These are phyloP conservation scores for Nomada hirtipes DNA, from an alignment of 2,888 invertebrate species.

Conservation along the genomic window DNA sequence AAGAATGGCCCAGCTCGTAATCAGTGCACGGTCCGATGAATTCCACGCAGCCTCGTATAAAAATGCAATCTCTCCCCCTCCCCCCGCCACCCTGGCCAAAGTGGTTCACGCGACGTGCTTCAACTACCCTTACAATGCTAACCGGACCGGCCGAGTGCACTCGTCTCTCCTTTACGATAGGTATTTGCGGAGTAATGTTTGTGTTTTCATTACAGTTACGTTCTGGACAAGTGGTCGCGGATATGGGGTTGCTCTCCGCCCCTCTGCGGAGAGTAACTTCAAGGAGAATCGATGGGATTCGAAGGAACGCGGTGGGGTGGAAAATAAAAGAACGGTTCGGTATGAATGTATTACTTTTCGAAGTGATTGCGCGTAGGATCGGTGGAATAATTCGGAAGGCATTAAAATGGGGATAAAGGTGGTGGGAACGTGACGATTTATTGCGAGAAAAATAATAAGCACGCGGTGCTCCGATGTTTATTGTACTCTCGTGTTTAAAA, in stretches of 20 bases:
- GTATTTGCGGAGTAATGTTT: constrained; percentile 24
- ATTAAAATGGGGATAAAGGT: neutral
- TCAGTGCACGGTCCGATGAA: constrained; percentile 18
- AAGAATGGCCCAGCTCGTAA: constrained; percentile 29
- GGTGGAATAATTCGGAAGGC: neutral
- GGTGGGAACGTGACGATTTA: neutral
- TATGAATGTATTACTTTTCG: neutral
- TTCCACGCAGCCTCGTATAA: constrained; percentile 17
- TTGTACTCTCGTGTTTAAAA: neutral
- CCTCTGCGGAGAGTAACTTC: neutral
- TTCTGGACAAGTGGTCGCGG: constrained; percentile 6
- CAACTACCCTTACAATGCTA: neutral
- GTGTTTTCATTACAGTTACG: constrained; percentile 30
- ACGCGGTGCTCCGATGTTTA: neutral
- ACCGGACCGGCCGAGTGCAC: neutral
- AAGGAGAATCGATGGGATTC: neutral
- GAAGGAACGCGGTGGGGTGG: neutral
- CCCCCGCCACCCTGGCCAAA: no score
- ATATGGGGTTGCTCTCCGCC: neutral
- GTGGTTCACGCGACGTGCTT: constrained; percentile 6
- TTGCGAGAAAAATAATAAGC: neutral
- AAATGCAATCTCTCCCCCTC: constrained; percentile 36
- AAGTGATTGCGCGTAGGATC: constrained; percentile 3
- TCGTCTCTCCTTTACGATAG: constrained; percentile 24
- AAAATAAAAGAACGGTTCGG: neutral